Base-by-base conservation (phyloP, 2,888 invertebrate species). In the Iphiclides podalirius region DNA sequence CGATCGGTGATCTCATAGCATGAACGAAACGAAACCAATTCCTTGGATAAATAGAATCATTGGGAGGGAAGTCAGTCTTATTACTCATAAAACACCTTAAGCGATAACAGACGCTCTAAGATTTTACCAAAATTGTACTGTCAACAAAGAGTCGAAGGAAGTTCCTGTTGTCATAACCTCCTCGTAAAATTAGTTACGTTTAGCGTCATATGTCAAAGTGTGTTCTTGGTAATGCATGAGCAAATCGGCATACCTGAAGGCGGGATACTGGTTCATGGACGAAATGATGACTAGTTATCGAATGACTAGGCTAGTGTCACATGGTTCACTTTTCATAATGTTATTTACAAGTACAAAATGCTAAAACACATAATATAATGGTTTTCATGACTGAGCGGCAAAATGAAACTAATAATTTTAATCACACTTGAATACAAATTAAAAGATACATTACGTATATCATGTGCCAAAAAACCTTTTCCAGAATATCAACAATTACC, bases 1-100 rank as follows among this genome's bases (percentile, higher is more conserved):
- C 61, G 52, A 60, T 59, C 54, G 75, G 63, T 87, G 87, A 87
- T 87, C 83, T 87, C 87, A 87, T 74, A 63, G 59, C 63, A 66
- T 66, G 74, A 75, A 79, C 71, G 75, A 62, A 63, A 58, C 72
- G 75, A 78, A 80, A 62, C 34, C 38, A 39, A 44, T 44, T 43
- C 39, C 9, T 39, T 39, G 26, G 23, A 43, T 35, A 39, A 39
- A 50, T 50, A 39, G 26, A 60, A 26, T 8, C 26, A 26, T 9
- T 52, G 14, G 36, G 42, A 36, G 41, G n/a, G 36, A 63, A 53
- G 57, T 63, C 52, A 43, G n/a, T n/a, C n/a, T n/a, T 51, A 49
- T 54, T 47, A 31, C 17, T 31, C 41, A 41, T 37, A 12, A 41
- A 41, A n/a, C 12, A 14, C 6, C 14, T n/a, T 26, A 9, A 31